Conservation (phyloP, 2,888 invertebrate species). For the Didymodactylos carnosus region DNA sequence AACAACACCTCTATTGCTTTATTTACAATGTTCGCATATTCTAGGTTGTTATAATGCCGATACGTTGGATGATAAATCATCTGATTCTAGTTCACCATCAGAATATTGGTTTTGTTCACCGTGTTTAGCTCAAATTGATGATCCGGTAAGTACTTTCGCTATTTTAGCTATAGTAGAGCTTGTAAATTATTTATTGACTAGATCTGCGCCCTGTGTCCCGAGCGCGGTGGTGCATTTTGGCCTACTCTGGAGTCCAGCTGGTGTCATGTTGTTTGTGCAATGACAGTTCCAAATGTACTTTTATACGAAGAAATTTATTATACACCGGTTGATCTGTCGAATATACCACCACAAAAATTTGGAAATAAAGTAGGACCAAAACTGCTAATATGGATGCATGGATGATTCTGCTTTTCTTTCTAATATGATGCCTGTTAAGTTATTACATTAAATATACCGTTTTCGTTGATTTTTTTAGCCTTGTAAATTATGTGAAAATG, state of each 20-base stretch:
- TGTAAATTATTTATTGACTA: conserved; percentile 18
- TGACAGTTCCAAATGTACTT: conserved; percentile 87
- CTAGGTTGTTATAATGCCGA: background rate
- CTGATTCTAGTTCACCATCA: conserved; percentile 76
- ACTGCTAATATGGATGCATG: no score
- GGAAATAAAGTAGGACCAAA: background rate
- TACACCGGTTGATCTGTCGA: background rate
- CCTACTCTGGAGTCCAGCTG: conserved; percentile 39
- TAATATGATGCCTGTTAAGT: no score
- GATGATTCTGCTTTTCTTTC: no score
- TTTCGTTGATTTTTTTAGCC: conserved; percentile 37
- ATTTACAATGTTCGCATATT: no score
- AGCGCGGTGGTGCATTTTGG: conserved; percentile 56
- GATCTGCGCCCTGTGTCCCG: conserved; percentile 75
- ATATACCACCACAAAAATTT: conserved; percentile 3
- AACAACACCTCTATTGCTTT: no score
- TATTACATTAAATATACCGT: background rate
- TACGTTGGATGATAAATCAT: conserved; percentile 42
- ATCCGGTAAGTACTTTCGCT: conserved; percentile 46
- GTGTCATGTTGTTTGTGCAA: conserved; percentile 90
- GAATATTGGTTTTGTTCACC: conserved; percentile 99
- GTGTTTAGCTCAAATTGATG: conserved; percentile 64
- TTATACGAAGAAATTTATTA: conserved; percentile 53
- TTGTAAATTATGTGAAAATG: conserved; percentile 71
- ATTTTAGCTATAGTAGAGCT: background rate